Conservation (phyloP, 2,797 vertebrate species). For the Hypotaenidia philippensis region DNA sequence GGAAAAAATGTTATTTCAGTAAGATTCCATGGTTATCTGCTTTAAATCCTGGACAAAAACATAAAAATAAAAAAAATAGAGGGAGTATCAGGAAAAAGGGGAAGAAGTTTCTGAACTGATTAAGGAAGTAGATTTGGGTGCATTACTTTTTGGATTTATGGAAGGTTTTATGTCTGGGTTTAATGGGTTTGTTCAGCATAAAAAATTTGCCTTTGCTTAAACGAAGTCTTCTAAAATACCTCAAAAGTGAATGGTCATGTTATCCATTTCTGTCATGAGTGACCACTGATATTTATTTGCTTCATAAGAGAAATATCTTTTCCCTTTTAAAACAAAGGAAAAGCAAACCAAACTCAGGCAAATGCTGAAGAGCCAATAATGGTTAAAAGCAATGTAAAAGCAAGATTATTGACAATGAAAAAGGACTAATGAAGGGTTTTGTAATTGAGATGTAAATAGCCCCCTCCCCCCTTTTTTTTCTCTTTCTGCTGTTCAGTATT, state of each 20-base stretch:
- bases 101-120: not conserved
- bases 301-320: not conserved
- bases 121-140: not conserved
- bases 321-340: not conserved
- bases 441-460: not conserved
- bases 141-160: not conserved
- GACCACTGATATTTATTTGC: not conserved
- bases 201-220: not conserved
- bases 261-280: not conserved
- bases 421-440: not conserved
- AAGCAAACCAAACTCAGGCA: not conserved
- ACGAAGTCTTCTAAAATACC: not conserved
- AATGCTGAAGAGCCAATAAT: not conserved
- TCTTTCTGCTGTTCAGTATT: not conserved
- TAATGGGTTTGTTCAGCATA: not conserved
- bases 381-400: not conserved
- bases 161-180: not conserved
- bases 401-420: not conserved
- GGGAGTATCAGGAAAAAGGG: rapidly evolving
- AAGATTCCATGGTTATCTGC: not conserved
- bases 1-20: not conserved
- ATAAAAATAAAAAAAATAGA: too few relatives aligned
- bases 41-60: not conserved
- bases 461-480: not conserved
- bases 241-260: not conserved